Evolutionary conservation across 2,113 vertebrate genomes (phyloP).

Genomic region (Pyrgilauda ruficollis): DNA sequence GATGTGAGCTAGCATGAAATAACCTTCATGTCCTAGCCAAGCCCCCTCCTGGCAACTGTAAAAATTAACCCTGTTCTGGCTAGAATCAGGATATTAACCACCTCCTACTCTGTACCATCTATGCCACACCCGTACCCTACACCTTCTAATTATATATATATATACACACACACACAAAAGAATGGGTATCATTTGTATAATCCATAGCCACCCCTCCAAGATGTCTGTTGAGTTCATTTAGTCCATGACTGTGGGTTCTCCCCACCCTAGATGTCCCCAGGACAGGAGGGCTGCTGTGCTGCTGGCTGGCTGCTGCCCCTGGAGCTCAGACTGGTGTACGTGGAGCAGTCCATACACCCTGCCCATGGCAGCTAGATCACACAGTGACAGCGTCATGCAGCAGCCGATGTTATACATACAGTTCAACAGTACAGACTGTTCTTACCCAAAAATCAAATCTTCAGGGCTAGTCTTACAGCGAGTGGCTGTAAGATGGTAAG

Average conservation of each 20-base stretch:
- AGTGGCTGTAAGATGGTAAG: not conserved
- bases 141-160: not conserved
- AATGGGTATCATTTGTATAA: not conserved
- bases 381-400: not conserved
- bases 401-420: not conserved
- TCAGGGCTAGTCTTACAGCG: not conserved
- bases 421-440: not conserved
- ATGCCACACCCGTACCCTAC: rapidly evolving
- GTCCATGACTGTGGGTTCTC: not conserved
- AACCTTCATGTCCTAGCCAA: not conserved
- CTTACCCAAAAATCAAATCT: not conserved
- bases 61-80: not conserved
- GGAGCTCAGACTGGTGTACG: not conserved
- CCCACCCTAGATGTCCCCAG: not conserved
- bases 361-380: not conserved
- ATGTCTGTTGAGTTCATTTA: not conserved
- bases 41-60: not conserved
- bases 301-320: not conserved
- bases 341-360: not conserved
- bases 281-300: not conserved
- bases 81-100: not conserved
- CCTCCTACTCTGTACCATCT: not conserved
- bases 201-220: not conserved
- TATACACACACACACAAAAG: not conserved
- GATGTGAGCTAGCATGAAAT: not conserved